Conservation (phyloP, 2,888 invertebrate species). For the Tetranychus truncatus region DNA sequence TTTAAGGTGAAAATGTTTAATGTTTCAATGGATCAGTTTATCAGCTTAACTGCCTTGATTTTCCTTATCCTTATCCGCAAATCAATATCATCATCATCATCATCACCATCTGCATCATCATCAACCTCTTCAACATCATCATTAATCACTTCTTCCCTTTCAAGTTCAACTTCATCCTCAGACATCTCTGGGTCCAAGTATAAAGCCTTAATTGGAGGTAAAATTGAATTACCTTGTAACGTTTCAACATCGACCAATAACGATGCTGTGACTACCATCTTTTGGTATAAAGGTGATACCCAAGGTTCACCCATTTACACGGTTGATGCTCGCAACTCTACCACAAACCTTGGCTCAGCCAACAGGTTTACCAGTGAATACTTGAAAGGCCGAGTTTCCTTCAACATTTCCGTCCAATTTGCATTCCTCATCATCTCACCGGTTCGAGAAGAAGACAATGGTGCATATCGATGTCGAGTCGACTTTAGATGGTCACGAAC, state of each 20-base stretch:
- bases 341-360: background rate
- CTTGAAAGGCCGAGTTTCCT: background rate
- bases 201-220: constrained; percentile 6
- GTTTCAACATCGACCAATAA: background rate
- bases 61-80: background rate
- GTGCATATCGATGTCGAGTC: constrained; percentile 12
- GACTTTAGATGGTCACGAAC: constrained; percentile 11
- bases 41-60: background rate
- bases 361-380: background rate
- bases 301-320: constrained; percentile 10
- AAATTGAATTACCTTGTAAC: constrained; percentile 6
- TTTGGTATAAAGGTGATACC: constrained; percentile 13
- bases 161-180: background rate
- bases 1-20: no score
- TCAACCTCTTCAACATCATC: background rate
- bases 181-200: constrained; percentile 8
- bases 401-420: constrained; percentile 11
- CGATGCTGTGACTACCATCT: constrained; percentile 5
- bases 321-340: constrained; percentile 6
- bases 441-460: constrained; percentile 2
- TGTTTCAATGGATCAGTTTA: background rate
- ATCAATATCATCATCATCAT: background rate
- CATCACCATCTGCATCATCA: background rate
- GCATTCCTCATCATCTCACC: background rate
- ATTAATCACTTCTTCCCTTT: background rate